These are phyloP conservation scores for Cricetomys ansorgei DNA, from an alignment of 2,113 vertebrate species.

Conservation along the genomic window DNA sequence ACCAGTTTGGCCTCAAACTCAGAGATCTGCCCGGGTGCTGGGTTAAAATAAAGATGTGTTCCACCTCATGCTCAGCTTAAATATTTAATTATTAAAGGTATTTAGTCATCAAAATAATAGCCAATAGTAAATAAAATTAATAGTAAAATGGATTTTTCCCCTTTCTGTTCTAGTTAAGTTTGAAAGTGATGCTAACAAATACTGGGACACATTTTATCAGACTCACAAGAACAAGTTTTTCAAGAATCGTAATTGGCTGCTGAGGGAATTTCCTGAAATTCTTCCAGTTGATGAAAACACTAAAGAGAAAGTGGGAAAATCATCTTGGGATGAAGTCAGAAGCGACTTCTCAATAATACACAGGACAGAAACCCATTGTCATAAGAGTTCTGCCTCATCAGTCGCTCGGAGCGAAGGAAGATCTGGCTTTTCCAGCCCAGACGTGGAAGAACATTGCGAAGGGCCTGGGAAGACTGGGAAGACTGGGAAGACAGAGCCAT, in stretches of 20 bases:
- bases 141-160: slow-evolving; percentile 55
- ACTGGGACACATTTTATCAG: slow-evolving; percentile 95
- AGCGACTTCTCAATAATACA: slow-evolving; percentile 54
- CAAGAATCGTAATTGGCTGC: slow-evolving; percentile 96
- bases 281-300: slow-evolving; percentile 83
- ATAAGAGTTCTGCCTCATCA: slow-evolving; percentile 57
- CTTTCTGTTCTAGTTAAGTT: slow-evolving; percentile 89
- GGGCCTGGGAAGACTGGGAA: slow-evolving; percentile 30
- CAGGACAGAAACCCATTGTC: slow-evolving; percentile 60
- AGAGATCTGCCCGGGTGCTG: neutral
- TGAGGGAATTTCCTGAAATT: slow-evolving; percentile 96
- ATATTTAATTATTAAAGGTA: neutral
- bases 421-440: slow-evolving; percentile 32
- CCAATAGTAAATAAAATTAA: slow-evolving; percentile 49
- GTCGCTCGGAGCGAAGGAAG: slow-evolving; percentile 49
- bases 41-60: neutral
- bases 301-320: slow-evolving; percentile 70
- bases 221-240: slow-evolving; percentile 95
- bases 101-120: slow-evolving; percentile 14
- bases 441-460: slow-evolving; percentile 63
- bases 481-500: slow-evolving; percentile 73
- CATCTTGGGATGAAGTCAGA: slow-evolving; percentile 54
- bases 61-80: neutral
- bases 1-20: neutral
- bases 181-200: slow-evolving; percentile 91